Evolutionary conservation across 2,797 vertebrate species (phyloP).

Genomic region (Clarias fuscus): DNA sequence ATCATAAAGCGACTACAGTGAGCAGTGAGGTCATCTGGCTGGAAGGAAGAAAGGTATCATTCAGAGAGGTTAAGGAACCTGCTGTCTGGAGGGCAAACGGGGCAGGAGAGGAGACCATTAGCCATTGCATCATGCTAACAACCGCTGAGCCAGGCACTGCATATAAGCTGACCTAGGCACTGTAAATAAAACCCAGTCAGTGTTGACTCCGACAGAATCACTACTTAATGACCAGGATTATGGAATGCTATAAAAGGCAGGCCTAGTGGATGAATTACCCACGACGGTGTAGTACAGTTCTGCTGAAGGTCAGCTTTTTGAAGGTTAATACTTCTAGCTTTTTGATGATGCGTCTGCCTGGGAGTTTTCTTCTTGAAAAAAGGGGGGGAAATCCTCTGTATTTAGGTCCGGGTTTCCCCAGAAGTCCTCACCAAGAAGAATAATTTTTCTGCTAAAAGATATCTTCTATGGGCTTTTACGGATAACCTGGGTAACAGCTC

Average conservation of each 20-base stretch:
- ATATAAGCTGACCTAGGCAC: slow-evolving; percentile 27
- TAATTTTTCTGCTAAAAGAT: not conserved
- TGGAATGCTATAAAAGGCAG: not conserved
- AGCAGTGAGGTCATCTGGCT: slow-evolving; percentile 26
- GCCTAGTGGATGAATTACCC: not conserved
- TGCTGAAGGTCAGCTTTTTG: not conserved
- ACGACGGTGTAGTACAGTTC: not conserved
- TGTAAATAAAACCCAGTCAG: slow-evolving; percentile 11
- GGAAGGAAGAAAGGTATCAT: slow-evolving; percentile 23
- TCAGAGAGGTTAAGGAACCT: slow-evolving; percentile 30
- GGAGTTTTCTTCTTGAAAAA: not conserved
- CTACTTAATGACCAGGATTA: not conserved
- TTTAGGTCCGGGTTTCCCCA: not conserved
- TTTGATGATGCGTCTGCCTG: not conserved
- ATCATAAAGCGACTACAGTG: slow-evolving; percentile 16
- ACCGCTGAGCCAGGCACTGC: slow-evolving; percentile 22
- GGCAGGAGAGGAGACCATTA: slow-evolving; percentile 12
- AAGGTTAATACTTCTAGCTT: not conserved
- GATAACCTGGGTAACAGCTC: not conserved
- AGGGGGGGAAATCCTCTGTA: not conserved
- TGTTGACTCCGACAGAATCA: slow-evolving; percentile 17
- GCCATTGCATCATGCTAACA: slow-evolving; percentile 33
- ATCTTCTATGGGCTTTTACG: not conserved
- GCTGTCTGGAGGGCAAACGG: slow-evolving; percentile 16
- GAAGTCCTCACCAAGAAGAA: not conserved